Percentiles rank a stretch among this genome's conserved stretches.
phyloP scores from a whole-genome alignment of 2,113 vertebrate species.

The Myrmecobius fasciatus region DNA sequence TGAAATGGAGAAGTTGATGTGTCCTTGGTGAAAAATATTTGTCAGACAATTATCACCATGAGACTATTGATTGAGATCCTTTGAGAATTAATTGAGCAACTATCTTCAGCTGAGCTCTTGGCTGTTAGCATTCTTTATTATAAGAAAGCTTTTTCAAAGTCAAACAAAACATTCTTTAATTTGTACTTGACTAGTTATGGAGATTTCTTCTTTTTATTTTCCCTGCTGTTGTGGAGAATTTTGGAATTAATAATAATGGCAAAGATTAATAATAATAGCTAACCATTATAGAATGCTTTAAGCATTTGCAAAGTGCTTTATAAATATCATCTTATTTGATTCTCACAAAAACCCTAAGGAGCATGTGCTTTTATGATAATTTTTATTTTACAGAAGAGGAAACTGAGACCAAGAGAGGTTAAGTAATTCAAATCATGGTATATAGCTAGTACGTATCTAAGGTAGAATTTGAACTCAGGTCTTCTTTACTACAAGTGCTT shows the following conservation, averaged over 20 bases:
- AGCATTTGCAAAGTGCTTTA: background rate
- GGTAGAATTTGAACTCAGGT: background rate
- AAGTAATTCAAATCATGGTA: background rate
- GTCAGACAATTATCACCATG: background rate
- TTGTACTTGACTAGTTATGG: background rate
- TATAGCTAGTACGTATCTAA: background rate
- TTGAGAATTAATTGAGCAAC: conserved; percentile 8
- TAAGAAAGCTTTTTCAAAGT: background rate
- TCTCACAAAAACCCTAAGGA: background rate
- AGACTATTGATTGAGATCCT: background rate
- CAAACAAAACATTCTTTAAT: background rate
- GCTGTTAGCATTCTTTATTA: conserved; percentile 13
- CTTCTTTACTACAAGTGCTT: background rate
- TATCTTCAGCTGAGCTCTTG: conserved; percentile 7
- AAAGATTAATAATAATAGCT: background rate
- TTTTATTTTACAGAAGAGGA: background rate
- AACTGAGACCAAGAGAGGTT: background rate
- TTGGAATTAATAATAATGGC: background rate
- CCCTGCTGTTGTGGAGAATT: background rate
- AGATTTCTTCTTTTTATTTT: background rate
- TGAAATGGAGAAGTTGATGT: background rate
- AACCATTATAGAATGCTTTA: background rate
- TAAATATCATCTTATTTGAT: background rate
- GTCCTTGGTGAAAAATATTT: background rate
- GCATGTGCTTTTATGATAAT: background rate